Base-by-base conservation (phyloP, 1,140 invertebrate genomes). In the Aphelenchoides avenae region DNA sequence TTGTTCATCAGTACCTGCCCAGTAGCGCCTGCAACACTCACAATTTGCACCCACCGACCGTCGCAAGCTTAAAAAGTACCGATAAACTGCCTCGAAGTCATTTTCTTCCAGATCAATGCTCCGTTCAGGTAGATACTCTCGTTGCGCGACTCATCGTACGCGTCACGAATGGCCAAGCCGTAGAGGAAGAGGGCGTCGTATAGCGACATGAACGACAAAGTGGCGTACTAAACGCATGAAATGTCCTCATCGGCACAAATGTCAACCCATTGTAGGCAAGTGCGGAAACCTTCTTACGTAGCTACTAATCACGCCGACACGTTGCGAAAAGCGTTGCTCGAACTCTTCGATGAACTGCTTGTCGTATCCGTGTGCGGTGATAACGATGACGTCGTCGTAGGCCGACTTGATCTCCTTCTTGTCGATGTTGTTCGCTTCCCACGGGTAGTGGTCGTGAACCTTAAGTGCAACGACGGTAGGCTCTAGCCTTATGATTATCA, bases 331-430 rank as follows among this genome's bases (percentile, higher is more conserved):
- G 22, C 64, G 43, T 20, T 48, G 37, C 41, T 77, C 61, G 53
- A 75, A 75, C 4, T 71, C 74, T 43, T 76, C 75, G 31, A 77
- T 66, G 47, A 75, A 75, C 54, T 75, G 71, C 22, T 70, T 75
- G 52, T 75, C 72, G 47, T 75, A 75, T 0, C 72, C 72, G 42
- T 67, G 61, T 18, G 73, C 71, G 4, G 73, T 75, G 40, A 75
- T 77, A 3, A 75, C 56, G 27, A 75, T 77, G 0, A 66, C 50
- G 15, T 77, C 57, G 36, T 77, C 75, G 48, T 63, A 75, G 13
- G 73, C 73, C 9, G 42, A 37, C 37, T 58, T 59, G 9, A 73
- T 67, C 54, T 77, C 73, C 15, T 24, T 43, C 55, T 75, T 75
- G 36, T 75, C 73, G 31, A 77, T 52, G 41, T 71, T 75, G 5